These are phyloP conservation scores for Falcaria lacertinaria DNA, from an alignment of 2,888 invertebrate genomes.

Conservation along the genomic window DNA sequence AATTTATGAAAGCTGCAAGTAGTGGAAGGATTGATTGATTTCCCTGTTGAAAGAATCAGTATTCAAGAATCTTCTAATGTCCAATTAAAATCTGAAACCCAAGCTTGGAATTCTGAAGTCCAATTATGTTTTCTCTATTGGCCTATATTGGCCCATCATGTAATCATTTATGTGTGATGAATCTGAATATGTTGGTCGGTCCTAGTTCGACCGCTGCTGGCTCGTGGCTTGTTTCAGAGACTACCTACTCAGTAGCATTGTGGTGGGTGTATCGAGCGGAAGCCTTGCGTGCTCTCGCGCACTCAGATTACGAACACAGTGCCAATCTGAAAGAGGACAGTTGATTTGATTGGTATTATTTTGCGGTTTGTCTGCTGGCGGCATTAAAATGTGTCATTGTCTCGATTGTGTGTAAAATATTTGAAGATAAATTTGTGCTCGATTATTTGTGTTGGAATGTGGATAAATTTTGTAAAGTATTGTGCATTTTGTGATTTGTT, in stretches of 20 bases:
- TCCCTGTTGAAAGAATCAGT: background rate
- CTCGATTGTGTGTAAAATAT: background rate
- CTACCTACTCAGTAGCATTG: slow-evolving; percentile 20
- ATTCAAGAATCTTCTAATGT: background rate
- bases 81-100: background rate
- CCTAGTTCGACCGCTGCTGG: slow-evolving; percentile 21
- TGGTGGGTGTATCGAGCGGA: slow-evolving; percentile 47
- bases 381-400: slow-evolving; percentile 2
- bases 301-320: slow-evolving; percentile 34
- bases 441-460: slow-evolving; percentile 15
- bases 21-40: background rate
- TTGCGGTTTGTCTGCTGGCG: background rate
- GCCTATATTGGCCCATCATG: too few relatives aligned
- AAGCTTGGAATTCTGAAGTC: background rate
- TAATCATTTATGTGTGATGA: background rate
- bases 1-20: too few relatives aligned
- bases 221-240: slow-evolving; percentile 23
- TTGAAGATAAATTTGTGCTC: background rate
- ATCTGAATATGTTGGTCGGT: background rate
- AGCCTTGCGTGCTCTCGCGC: slow-evolving; percentile 54
- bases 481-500: slow-evolving; percentile 13
- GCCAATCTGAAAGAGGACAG: slow-evolving; percentile 20
- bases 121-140: too few relatives aligned
- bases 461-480: background rate
- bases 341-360: background rate